Percentiles rank a stretch among this genome's conserved stretches.
phyloP scores from a whole-genome alignment of 2,888 invertebrate genomes.

The Perithous albicinctus region DNA sequence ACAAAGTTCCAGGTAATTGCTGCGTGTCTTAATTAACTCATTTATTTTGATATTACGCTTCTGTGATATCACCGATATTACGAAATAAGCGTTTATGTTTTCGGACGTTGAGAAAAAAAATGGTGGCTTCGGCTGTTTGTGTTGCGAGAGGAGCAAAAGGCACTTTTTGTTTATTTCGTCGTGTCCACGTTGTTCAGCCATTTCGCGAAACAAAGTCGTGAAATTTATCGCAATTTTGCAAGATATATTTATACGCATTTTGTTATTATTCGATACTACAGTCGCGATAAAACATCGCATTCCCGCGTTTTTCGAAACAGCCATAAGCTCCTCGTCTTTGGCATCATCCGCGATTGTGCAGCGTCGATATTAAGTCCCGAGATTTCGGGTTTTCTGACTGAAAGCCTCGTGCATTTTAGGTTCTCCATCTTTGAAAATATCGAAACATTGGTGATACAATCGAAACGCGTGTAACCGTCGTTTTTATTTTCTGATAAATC shows the following conservation, averaged over 20 bases:
- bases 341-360: background rate
- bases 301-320: slow-evolving; percentile 54
- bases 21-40: too few relatives aligned
- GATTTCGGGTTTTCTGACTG: slow-evolving; percentile 48
- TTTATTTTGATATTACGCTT: background rate
- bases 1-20: slow-evolving; percentile 59
- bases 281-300: background rate
- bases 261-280: background rate
- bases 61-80: too few relatives aligned
- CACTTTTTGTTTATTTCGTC: slow-evolving; percentile 8
- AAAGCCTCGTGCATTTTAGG: slow-evolving; percentile 6
- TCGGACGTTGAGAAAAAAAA: slow-evolving; percentile 3
- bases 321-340: background rate
- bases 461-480: too few relatives aligned
- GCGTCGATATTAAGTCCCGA: slow-evolving; percentile 2
- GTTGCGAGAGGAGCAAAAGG: background rate
- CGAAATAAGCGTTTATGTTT: background rate
- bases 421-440: background rate
- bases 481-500: background rate
- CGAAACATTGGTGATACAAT: slow-evolving; percentile 6
- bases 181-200: background rate
- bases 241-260: background rate
- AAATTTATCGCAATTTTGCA: background rate
- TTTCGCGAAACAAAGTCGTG: background rate
- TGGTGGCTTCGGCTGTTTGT: slow-evolving; percentile 23